Evolutionary conservation across 2,888 invertebrate species (phyloP).

Genomic region (Tipula unca): DNA sequence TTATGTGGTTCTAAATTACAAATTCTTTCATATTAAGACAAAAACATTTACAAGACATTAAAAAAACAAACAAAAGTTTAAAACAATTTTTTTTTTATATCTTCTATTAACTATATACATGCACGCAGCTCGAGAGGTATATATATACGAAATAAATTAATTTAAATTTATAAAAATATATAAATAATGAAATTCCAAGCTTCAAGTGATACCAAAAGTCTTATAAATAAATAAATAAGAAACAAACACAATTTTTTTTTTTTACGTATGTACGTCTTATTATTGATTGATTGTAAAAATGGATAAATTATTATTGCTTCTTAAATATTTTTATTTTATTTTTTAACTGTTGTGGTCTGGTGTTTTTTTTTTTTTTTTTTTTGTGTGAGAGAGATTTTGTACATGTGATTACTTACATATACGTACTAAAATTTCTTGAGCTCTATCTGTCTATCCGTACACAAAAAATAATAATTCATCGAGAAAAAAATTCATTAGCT

Average conservation of each 20-base stretch:
- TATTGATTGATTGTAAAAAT: conserved; percentile 8
- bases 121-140: not conserved
- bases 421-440: not conserved
- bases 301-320: conserved; percentile 8
- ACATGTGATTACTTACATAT: not conserved
- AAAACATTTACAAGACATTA: not conserved
- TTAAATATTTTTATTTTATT: not conserved
- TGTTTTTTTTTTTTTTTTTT: not conserved
- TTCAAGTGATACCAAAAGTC: not conserved
- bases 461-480: not conserved
- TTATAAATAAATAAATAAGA: not conserved
- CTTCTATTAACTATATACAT: too few species aligned
- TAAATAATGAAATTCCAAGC: conserved; percentile 8
- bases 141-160: not conserved
- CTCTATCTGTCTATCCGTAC: not conserved
- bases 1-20: not conserved
- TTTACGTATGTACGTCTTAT: not conserved
- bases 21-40: conserved; percentile 14
- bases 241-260: not conserved
- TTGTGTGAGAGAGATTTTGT: not conserved
- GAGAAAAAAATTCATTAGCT: not conserved
- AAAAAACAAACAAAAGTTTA: not conserved
- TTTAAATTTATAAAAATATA: conserved; percentile 3
- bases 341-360: not conserved
- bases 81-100: not conserved